Evolutionary conservation across 2,888 invertebrate species (phyloP), one percentile per base, ranked within the genome.

Genomic region (Ectropis crepuscularia): DNA sequence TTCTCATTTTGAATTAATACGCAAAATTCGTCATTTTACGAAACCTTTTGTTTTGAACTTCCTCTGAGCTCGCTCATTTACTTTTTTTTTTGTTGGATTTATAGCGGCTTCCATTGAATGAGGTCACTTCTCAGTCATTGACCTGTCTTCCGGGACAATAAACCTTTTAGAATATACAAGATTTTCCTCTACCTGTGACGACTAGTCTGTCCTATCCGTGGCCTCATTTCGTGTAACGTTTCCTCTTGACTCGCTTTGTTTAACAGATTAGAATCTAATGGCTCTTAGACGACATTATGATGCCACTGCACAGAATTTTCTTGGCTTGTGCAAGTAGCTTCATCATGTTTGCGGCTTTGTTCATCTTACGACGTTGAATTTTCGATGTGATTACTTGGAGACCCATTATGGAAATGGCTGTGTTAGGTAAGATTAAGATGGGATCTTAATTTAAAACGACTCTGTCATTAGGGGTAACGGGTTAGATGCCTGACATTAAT

Each of bases 71-170:
- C 46, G n/a, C 46, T 8, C 38, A 46, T 36, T 37, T 36, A n/a
- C 6, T 54, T 12, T 55, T 38, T 46, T 45, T 38, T 16, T 7
- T 12, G 16, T 28, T 4, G 16, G 16, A 54, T 16, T 46, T 38
- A 45, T 47, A 47, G 47, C 54, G 36, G 37, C 9, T 38, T 53
- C 47, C 53, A 38, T 53, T 45, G 57, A 67, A 64, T 57, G 66
- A 64, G 72, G 68, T 63, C 63, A 53, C 39, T 11, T 16, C 46
- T 59, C 41, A 63, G 58, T 65, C 66, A 57, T 68, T 69, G 70
- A 69, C 65, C 72, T 63, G 63, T 46, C 61, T 68, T 67, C 69
- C 69, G 69, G 72, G 39, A 67, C 68, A 65, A 66, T 72, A 69
- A 70, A 68, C 69, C 66, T 67, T 64, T 63, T 54, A 57, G 60